These are phyloP conservation scores for Coccyzus lansbergi DNA, from an alignment of 2,797 vertebrate species.

Conservation along the genomic window DNA sequence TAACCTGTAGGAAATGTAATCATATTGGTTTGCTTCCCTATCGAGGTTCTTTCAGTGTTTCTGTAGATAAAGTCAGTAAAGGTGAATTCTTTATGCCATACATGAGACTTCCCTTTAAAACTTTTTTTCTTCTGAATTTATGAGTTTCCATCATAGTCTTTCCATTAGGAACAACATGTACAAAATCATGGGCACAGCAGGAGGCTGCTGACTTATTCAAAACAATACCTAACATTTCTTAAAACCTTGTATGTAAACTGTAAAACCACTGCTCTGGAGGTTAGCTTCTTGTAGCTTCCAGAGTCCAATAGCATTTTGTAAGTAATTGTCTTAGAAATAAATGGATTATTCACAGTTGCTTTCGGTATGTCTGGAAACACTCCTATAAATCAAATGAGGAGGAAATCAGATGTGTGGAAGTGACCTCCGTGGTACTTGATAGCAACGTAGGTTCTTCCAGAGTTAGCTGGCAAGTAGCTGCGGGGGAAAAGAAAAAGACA, in stretches of 20 bases:
- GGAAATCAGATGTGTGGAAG: not conserved
- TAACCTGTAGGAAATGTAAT: not conserved
- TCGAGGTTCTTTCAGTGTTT: conserved; percentile 9
- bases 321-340: not conserved
- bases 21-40: not conserved
- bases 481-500: not conserved
- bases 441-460: not conserved
- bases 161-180: not conserved
- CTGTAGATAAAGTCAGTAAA: not conserved
- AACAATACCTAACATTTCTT: not conserved
- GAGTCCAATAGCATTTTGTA: not conserved
- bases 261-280: not conserved
- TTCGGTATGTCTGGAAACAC: not conserved
- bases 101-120: conserved; percentile 8
- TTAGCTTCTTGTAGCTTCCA: not conserved
- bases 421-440: not conserved
- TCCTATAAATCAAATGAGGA: not conserved
- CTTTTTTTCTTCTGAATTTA: conserved; percentile 34
- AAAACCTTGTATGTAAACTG: not conserved
- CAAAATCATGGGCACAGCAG: not conserved
- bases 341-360: not conserved
- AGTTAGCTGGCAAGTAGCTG: not conserved
- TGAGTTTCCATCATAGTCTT: not conserved
- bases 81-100: not conserved
- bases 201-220: not conserved